phyloP scores from a whole-genome alignment of 2,113 vertebrate genomes.

The Cairina moschata region DNA sequence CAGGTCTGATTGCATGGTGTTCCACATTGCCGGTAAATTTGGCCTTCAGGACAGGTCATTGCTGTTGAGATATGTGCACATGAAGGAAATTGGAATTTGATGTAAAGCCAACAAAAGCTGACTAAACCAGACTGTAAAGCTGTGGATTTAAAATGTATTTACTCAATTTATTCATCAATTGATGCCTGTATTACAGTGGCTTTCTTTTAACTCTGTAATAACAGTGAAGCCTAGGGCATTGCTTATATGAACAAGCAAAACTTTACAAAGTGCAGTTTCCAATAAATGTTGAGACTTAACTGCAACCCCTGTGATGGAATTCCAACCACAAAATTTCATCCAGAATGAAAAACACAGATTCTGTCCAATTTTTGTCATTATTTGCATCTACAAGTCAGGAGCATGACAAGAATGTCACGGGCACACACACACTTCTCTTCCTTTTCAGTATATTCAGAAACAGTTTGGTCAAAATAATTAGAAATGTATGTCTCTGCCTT shows the following conservation, averaged over 20 bases:
- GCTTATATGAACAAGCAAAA: not conserved
- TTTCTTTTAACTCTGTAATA: not conserved
- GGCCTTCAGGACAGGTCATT: constrained; percentile 83
- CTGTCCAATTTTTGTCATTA: not conserved
- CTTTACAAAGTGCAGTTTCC: not conserved
- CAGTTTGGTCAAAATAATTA: not conserved
- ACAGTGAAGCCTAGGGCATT: not conserved
- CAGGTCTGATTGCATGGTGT: constrained; percentile 88
- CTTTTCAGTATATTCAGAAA: not conserved
- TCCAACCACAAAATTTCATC: not conserved
- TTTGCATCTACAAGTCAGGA: not conserved
- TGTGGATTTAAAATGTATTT: not conserved
- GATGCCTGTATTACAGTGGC: not conserved
- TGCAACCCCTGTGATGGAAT: not conserved
- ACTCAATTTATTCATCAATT: not conserved
- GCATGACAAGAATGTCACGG: not conserved
- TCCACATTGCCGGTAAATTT: constrained; percentile 87
- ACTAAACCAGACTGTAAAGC: not conserved
- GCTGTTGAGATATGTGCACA: constrained; percentile 69
- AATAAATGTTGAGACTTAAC: not conserved
- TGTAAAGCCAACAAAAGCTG: not conserved
- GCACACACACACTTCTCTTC: not conserved
- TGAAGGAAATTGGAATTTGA: not conserved
- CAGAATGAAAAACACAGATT: not conserved
- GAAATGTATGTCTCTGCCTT: not conserved